phyloP scores from a whole-genome alignment of 2,888 invertebrate species.

The Acleris literana region DNA sequence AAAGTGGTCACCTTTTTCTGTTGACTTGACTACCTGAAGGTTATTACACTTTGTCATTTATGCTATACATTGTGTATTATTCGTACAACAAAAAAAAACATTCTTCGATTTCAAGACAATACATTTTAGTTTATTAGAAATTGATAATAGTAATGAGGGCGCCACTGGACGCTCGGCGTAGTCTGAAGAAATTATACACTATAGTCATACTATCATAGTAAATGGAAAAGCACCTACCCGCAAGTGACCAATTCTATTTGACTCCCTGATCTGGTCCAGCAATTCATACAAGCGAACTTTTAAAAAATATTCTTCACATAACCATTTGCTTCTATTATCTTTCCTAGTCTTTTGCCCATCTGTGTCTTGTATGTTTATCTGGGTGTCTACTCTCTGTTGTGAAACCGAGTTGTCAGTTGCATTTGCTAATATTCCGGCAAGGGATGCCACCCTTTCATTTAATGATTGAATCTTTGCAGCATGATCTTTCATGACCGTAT shows the following conservation, averaged over 20 bases:
- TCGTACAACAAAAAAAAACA: no score
- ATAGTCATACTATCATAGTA: no score
- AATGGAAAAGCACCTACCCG: constrained; percentile 53
- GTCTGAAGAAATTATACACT: no score
- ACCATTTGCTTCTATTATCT: constrained; percentile 64
- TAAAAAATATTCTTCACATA: constrained; percentile 75
- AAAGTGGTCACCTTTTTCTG: no score
- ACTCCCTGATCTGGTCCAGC: constrained; percentile 70
- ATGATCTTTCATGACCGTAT: constrained; percentile 55
- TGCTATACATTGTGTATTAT: no score
- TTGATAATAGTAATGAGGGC: no score
- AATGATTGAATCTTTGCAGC: constrained; percentile 63
- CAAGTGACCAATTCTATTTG: constrained; percentile 62
- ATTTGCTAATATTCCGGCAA: constrained; percentile 58
- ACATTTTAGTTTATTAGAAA: no score
- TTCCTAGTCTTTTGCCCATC: constrained; percentile 38
- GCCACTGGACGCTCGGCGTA: no score
- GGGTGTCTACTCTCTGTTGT: constrained; percentile 45
- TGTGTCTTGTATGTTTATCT: constrained; percentile 40
- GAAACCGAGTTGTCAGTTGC: constrained; percentile 47
- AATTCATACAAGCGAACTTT: constrained; percentile 68
- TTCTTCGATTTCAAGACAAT: no score
- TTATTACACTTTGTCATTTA: no score
- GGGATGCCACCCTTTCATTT: constrained; percentile 65
- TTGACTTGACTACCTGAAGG: no score